phyloP scores from a whole-genome alignment of 1,140 invertebrate species.

The Muscidifurax raptorellus region DNA sequence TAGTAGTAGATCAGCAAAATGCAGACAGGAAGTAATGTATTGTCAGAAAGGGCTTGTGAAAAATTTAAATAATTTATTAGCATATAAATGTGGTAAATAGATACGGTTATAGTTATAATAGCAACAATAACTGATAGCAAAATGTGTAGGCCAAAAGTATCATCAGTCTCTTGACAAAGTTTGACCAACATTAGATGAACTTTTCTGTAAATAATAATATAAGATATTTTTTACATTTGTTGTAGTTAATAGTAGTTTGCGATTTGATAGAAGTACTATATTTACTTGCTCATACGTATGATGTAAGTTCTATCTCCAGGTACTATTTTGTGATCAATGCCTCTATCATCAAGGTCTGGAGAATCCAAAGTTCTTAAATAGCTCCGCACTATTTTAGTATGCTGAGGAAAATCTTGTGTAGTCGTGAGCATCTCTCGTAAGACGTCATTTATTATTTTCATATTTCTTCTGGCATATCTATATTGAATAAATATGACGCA shows the following conservation, averaged over 20 bases:
- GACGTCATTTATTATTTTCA: too few species aligned
- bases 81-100: neutral
- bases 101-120: neutral
- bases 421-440: neutral
- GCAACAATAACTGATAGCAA: neutral
- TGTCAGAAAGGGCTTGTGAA: neutral
- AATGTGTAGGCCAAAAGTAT: neutral
- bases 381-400: constrained; percentile 34
- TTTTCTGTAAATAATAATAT: neutral
- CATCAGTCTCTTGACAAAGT: neutral
- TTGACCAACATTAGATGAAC: neutral
- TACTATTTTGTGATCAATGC: too few species aligned
- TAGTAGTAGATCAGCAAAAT: too few species aligned
- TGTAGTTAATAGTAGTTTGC: too few species aligned
- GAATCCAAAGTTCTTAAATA: too few species aligned
- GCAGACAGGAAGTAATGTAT: neutral
- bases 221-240: too few species aligned
- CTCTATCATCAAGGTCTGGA: too few species aligned
- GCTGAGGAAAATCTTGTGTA: constrained; percentile 21
- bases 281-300: too few species aligned
- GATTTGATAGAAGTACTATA: too few species aligned
- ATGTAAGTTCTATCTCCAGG: too few species aligned
- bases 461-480: too few species aligned
- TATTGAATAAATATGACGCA: too few species aligned
- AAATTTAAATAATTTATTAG: neutral